Base-by-base conservation (phyloP, 2,797 vertebrate species). In the Nannoperca australis region DNA sequence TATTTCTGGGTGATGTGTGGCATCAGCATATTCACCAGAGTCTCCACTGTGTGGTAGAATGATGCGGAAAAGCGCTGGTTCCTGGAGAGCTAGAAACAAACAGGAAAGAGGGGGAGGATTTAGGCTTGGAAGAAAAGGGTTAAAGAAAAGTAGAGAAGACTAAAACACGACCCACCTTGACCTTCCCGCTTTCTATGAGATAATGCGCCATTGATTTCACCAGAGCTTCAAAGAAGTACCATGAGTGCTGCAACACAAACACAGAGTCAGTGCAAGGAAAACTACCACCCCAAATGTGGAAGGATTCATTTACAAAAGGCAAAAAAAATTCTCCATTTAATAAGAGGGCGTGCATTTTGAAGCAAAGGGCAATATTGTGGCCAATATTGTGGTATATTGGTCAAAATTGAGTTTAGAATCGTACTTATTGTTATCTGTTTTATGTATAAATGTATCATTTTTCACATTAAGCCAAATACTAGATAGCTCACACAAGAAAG, bases 1-100 rank as follows among this genome's bases (percentile, higher is more conserved):
- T 97, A 99, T 82, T 99, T 99, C 92, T 99, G 98, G 30, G 98
- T 99, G 90, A 99, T 98, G 92, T 99, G 97, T 1, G 98, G 97
- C 96, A 97, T 97, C 77, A 98, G 85, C 97, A 98, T 98, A 63
- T 96, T 97, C 70, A 99, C 97, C 81, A 99, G 95, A 0, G 97
- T 99, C 92, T 99, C 98, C 83, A 98, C 96, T 0, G 97, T 95
- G 0, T 99, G 97, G 78, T 99, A 95, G 91, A 97, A 99, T 18
- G 97, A 97, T 0, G 96, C 97, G 0, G 97, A 96, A 76, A 99
- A 99, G 53, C 97, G 96, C 94, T 99, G 98, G 92, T 97, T 98
- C 85, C 98, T 94, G 24, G 97, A 93, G 56, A 99, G 88, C 98
- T 99, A 17, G n/a, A 15, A n/a, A 17, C 4, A 36, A 17, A 7